These are phyloP conservation scores for Habroteleia sp. DNA, from an alignment of 2,888 invertebrate genomes.

Conservation along the genomic window DNA sequence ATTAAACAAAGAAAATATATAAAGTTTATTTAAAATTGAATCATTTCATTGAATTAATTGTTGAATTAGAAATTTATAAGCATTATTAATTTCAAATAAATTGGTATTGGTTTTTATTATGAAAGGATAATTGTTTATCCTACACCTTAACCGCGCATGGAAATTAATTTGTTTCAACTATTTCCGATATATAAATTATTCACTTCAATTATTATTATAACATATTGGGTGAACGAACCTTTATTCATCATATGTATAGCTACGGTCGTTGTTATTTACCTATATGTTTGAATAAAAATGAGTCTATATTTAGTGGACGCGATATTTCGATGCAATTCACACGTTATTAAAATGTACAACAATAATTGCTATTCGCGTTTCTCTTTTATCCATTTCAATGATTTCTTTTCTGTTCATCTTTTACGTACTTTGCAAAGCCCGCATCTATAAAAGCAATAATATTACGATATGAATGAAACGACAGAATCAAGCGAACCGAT, in stretches of 20 bases:
- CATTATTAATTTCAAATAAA: no score
- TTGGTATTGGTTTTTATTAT: no score
- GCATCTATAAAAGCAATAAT: no score
- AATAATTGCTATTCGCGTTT: conserved; percentile 2
- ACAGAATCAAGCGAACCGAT: conserved; percentile 6
- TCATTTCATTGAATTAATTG: no score
- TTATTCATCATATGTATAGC: neutral
- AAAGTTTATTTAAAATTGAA: no score
- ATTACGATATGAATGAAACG: conserved; percentile 6
- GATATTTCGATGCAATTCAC: conserved; percentile 18
- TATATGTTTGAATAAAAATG: conserved; percentile 27
- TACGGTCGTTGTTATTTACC: conserved; percentile 8
- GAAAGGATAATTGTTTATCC: no score
- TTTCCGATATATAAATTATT: no score
- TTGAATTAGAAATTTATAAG: no score
- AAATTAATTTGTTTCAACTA: conserved; percentile 1
- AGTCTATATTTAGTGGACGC: conserved; percentile 18
- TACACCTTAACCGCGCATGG: no score
- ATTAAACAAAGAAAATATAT: no score
- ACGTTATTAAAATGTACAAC: conserved; percentile 15
- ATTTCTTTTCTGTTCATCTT: conserved; percentile 5
- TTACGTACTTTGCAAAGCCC: conserved; percentile 11
- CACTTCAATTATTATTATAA: no score
- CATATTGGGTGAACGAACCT: conserved; percentile 5
- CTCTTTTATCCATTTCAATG: conserved; percentile 1